Evolutionary conservation across 2,113 vertebrate species (phyloP).

Genomic region (Mastomys natalensis): DNA sequence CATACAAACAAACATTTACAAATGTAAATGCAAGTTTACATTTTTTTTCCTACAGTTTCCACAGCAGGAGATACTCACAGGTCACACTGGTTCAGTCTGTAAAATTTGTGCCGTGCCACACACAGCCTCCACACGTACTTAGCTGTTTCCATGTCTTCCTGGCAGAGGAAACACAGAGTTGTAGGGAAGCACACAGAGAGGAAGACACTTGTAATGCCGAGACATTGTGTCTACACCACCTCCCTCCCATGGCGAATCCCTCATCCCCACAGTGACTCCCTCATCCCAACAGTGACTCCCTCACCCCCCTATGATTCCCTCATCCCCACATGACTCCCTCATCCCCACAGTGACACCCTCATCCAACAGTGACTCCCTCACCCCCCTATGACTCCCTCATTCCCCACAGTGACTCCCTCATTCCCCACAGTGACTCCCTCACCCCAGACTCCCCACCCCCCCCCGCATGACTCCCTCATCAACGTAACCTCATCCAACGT

Average conservation of each 20-base stretch:
- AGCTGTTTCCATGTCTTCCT: conserved; percentile 99
- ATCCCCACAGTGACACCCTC: too few species aligned
- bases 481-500: too few species aligned
- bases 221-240: too few species aligned
- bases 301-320: background rate
- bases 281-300: too few species aligned
- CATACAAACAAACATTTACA: too few species aligned
- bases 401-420: too few species aligned
- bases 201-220: background rate
- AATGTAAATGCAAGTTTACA: background rate
- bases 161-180: conserved; percentile 77
- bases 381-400: too few species aligned
- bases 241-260: background rate
- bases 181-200: background rate
- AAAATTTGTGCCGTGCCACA: conserved; percentile 97
- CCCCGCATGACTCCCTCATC: background rate
- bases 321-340: background rate
- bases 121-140: conserved; percentile 99
- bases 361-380: too few species aligned
- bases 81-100: conserved; percentile 96
- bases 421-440: background rate
- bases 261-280: background rate
- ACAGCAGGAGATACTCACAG: conserved; percentile 90
- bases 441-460: too few species aligned
- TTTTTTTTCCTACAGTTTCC: background rate